Conservation (phyloP, 92 coral and sea anemone species). For the Heliopora coerulea region DNA sequence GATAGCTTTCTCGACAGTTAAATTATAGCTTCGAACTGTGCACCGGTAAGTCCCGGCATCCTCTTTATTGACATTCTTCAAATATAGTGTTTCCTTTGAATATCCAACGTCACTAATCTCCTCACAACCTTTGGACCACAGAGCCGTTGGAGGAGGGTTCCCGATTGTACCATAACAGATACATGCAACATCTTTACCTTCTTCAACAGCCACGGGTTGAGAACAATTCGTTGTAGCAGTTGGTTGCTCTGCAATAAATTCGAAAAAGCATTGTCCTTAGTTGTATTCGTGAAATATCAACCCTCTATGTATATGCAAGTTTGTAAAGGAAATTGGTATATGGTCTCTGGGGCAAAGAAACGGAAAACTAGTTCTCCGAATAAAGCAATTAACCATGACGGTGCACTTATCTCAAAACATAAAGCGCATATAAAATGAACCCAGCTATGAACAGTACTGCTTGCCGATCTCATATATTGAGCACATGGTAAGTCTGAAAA, state of each 20-base stretch:
- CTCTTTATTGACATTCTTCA: background rate
- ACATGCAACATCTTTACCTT: slow-evolving; percentile 12
- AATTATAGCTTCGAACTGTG: slow-evolving; percentile 7
- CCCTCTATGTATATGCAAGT: no score
- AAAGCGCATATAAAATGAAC: no score
- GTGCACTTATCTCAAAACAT: no score
- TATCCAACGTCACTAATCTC: background rate
- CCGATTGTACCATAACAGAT: background rate
- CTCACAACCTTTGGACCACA: slow-evolving; percentile 1
- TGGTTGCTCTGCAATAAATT: background rate
- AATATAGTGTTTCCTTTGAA: background rate
- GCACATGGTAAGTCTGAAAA: no score
- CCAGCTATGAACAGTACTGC: no score
- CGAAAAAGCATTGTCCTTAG: no score
- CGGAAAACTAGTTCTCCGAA: no score
- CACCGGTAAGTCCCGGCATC: slow-evolving; percentile 17
- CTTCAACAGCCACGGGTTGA: background rate
- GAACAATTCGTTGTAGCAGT: background rate
- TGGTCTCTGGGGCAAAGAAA: no score
- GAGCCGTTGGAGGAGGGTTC: slow-evolving; percentile 16
- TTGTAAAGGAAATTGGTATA: no score
- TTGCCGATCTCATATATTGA: no score
- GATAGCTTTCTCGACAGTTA: background rate
- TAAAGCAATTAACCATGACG: no score
- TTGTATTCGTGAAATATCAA: no score